These are phyloP conservation scores for Theocolax elegans DNA, from an alignment of 1,140 invertebrate genomes.

Conservation along the genomic window DNA sequence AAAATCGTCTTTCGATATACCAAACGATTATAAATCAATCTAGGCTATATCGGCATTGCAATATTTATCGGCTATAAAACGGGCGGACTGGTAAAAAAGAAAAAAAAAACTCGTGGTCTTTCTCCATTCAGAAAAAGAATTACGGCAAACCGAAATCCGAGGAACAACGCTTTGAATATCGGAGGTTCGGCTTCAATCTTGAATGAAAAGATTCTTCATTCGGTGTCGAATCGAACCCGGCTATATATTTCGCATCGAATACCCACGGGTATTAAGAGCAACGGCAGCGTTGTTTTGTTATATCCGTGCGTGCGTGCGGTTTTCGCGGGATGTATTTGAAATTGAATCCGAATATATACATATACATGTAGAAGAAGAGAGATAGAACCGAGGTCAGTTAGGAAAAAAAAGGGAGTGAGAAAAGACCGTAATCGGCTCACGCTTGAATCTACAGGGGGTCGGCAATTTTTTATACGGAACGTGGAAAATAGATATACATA, in stretches of 20 bases:
- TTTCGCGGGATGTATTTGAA: background rate
- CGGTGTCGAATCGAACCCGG: background rate
- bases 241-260: background rate
- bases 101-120: no score
- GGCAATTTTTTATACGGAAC: slow-evolving; percentile 1
- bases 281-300: background rate
- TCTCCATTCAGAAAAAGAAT: slow-evolving; percentile 8
- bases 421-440: slow-evolving; percentile 11
- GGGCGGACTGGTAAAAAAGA: background rate
- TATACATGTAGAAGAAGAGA: background rate
- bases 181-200: background rate
- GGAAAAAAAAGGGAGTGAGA: background rate
- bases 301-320: background rate
- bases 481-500: background rate
- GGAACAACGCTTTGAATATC: slow-evolving; percentile 11
- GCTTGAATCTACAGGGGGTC: background rate
- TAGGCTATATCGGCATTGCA: no score
- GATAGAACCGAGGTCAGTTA: background rate
- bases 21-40: no score
- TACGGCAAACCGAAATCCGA: background rate
- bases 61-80: background rate
- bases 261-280: slow-evolving; percentile 14
- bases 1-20: no score
- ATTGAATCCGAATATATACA: slow-evolving; percentile 12
- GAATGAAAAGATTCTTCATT: slow-evolving; percentile 19